phyloP scores from a whole-genome alignment of 37 sponge, comb jelly and placozoan species.

The Ephydatia muelleri region DNA sequence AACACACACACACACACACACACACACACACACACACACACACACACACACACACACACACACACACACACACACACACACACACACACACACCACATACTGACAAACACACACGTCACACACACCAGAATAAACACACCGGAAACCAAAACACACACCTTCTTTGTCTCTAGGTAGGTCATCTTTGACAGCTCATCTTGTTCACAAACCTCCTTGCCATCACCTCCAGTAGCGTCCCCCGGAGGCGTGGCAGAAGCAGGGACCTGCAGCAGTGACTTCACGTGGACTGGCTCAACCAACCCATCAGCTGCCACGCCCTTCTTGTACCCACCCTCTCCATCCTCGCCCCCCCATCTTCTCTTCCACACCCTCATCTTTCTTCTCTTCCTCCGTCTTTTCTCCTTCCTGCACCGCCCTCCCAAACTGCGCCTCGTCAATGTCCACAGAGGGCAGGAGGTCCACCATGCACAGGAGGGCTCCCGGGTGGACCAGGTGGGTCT shows the following conservation, averaged over 20 bases:
- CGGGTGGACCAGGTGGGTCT: slow-evolving; percentile 56
- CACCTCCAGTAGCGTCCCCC: no score
- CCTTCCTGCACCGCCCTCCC: background rate
- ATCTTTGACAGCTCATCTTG: no score
- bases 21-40: no score
- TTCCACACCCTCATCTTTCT: background rate
- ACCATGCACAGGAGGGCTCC: slow-evolving; percentile 78
- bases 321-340: no score
- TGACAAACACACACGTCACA: no score
- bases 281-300: background rate
- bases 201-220: no score
- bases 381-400: background rate
- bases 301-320: background rate
- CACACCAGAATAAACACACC: background rate
- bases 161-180: background rate
- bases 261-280: no score
- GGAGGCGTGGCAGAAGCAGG: no score
- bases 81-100: no score
- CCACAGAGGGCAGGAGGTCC: slow-evolving; percentile 78
- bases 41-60: no score
- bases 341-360: background rate
- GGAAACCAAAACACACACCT: slow-evolving; percentile 10
- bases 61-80: no score
- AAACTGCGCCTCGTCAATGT: background rate
- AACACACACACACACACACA: no score